A percentile compares a stretch with the other conserved stretches of the same genome.
These are phyloP conservation scores for Thereva nobilitata DNA, from an alignment of 2,888 invertebrate species.

Conservation along the genomic window DNA sequence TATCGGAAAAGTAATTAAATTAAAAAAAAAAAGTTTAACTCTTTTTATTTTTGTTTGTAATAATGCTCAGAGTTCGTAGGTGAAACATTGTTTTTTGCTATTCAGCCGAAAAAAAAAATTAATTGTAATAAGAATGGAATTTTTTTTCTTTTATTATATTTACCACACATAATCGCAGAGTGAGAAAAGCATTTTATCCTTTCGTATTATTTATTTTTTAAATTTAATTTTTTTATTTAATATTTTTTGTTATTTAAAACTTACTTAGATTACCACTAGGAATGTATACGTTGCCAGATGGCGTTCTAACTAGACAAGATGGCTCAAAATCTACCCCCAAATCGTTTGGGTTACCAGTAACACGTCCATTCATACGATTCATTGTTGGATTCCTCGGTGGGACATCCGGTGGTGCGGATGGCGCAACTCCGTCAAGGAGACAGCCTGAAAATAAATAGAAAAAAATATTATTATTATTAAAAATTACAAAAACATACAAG, in stretches of 20 bases:
- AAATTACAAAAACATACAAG: neutral
- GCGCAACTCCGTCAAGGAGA: conserved; percentile 79
- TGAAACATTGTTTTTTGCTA: too few species aligned
- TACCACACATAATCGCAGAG: too few species aligned
- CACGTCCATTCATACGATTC: conserved; percentile 87
- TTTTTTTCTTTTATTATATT: too few species aligned
- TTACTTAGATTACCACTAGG: conserved; percentile 75
- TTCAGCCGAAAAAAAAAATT: too few species aligned
- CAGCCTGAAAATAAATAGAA: conserved; percentile 64
- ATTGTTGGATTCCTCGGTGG: conserved; percentile 89
- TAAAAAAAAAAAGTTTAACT: too few species aligned
- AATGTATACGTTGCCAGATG: conserved; percentile 92
- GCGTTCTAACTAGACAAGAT: conserved; percentile 86
- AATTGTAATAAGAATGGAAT: too few species aligned
- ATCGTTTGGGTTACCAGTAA: conserved; percentile 79
- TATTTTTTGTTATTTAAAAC: conserved; percentile 47
- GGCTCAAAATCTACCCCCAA: conserved; percentile 81
- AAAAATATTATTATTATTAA: conserved; percentile 33
- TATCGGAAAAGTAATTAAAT: too few species aligned
- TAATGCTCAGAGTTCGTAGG: too few species aligned
- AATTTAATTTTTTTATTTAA: neutral
- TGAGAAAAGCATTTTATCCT: neutral
- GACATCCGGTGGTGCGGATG: conserved; percentile 79
- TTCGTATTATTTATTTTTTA: neutral
- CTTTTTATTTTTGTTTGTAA: too few species aligned